Evolutionary conservation across 1,140 invertebrate genomes (phyloP).

Genomic region (Dryas iulia): DNA sequence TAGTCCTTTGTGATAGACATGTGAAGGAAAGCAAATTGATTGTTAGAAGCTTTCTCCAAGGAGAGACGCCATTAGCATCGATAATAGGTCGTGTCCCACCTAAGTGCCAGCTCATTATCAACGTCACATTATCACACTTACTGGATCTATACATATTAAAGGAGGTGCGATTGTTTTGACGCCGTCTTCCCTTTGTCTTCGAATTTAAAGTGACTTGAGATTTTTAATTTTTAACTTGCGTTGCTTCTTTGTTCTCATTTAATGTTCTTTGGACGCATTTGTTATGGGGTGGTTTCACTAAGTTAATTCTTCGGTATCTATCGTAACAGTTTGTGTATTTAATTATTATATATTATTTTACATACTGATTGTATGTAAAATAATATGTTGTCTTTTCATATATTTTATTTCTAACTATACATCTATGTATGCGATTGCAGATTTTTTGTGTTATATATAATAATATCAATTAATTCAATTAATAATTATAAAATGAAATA

Average conservation of each 20-base stretch:
- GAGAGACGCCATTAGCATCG: constrained; percentile 59
- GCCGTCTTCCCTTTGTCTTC: constrained; percentile 15
- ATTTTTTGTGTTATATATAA: too few species aligned
- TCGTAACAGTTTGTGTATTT: too few species aligned
- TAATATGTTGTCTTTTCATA: too few species aligned
- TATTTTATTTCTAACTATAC: too few species aligned
- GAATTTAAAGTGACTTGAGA: not conserved
- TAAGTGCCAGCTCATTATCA: constrained; percentile 56
- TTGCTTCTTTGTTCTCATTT: not conserved
- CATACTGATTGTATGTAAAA: too few species aligned
- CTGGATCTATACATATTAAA: constrained; percentile 18
- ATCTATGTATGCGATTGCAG: too few species aligned
- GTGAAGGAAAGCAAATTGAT: not conserved
- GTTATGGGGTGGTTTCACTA: not conserved
- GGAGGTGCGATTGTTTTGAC: constrained; percentile 28
- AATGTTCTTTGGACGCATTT: not conserved
- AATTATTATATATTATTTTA: too few species aligned
- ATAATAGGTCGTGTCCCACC: constrained; percentile 46
- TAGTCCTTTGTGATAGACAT: constrained; percentile 9
- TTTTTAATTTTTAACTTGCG: not conserved
- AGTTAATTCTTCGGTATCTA: too few species aligned
- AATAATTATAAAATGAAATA: too few species aligned
- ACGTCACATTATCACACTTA: constrained; percentile 20
- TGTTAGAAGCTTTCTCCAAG: constrained; percentile 32
- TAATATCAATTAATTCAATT: too few species aligned